phyloP scores from a whole-genome alignment of 2,113 vertebrate genomes.

The Hystrix cristata region DNA sequence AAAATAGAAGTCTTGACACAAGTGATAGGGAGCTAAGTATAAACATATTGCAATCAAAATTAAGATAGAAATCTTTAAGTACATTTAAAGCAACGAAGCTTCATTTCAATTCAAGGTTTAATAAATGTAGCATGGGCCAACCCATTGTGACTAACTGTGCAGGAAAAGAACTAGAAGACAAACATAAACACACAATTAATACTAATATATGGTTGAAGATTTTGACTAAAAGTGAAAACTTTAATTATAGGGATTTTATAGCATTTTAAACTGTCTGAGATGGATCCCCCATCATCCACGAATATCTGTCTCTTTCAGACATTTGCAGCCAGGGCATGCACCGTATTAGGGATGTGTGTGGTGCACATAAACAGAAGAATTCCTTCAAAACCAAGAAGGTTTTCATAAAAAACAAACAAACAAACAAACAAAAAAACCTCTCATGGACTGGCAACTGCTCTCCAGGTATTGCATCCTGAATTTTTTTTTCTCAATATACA shows the following conservation, averaged over 20 bases:
- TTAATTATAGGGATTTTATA: not conserved
- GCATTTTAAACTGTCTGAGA: not conserved
- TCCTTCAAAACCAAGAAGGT: not conserved
- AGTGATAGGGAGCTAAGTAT: not conserved
- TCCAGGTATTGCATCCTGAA: not conserved
- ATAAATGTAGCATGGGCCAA: not conserved
- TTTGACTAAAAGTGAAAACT: not conserved
- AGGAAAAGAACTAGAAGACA: constrained; percentile 42
- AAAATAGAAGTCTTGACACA: constrained; percentile 16
- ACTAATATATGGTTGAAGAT: not conserved
- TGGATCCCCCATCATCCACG: not conserved
- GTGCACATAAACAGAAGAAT: not conserved
- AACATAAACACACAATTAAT: not conserved
- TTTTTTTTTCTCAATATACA: not conserved
- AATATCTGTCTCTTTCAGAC: not conserved
- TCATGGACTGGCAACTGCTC: not conserved
- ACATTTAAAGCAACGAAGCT: not conserved
- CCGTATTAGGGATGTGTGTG: not conserved
- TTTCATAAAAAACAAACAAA: not conserved
- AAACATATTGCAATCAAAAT: constrained; percentile 25
- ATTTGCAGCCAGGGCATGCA: not conserved
- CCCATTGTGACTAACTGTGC: not conserved
- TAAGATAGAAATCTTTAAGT: constrained; percentile 26
- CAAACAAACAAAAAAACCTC: no score
- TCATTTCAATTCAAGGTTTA: not conserved